Evolutionary conservation across 2,797 vertebrate genomes (phyloP), one percentile per base, ranked within the genome.

Genomic region (Lacerta agilis): DNA sequence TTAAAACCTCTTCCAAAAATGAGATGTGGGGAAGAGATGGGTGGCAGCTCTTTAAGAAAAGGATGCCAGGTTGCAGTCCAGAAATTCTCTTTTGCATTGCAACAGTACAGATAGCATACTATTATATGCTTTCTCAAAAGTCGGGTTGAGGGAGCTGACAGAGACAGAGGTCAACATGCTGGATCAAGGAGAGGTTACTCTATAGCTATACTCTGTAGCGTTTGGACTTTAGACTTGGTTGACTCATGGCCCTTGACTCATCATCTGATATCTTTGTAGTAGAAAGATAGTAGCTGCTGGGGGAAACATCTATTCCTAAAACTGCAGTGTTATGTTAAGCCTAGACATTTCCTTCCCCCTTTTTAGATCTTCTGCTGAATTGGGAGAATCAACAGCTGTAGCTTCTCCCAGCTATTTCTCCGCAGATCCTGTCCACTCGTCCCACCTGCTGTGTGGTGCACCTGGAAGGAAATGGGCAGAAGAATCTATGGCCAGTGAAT

Each of bases 1-100:
- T 79, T 79, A 43, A 55, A 55, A 73, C 79, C 79, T 23, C 82
- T 84, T 77, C 69, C 71, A 38, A 79, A 71, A 79, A 79, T 8
- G 43, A 78, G 45, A 78, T 38, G 49, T 38, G 33, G 72, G 6
- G 73, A 75, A 87, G 58, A 72, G 9, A 33, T 27, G 13, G 49
- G 75, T 41, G 27, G 73, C 27, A 49, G 80, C 41, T n/a, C 71
- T 69, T 83, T 43, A 43, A 49, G 49, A 29, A 78, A 85, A 86
- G 78, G 45, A 79, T 88, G 43, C 64, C 29, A 45, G 43, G 75
- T 33, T 55, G 23, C n/a, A 79, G 43, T 29, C 36, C 36, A 17
- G 36, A 61, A 27, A 83, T 25, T 77, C 71, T 49, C 43, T 20
- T 4, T 67, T 76, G 33, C 80, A 49, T 8, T 1, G 5, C 72